These are phyloP conservation scores for Pterobdella sp. DNA, from an alignment of 2,888 invertebrate genomes.

Conservation along the genomic window DNA sequence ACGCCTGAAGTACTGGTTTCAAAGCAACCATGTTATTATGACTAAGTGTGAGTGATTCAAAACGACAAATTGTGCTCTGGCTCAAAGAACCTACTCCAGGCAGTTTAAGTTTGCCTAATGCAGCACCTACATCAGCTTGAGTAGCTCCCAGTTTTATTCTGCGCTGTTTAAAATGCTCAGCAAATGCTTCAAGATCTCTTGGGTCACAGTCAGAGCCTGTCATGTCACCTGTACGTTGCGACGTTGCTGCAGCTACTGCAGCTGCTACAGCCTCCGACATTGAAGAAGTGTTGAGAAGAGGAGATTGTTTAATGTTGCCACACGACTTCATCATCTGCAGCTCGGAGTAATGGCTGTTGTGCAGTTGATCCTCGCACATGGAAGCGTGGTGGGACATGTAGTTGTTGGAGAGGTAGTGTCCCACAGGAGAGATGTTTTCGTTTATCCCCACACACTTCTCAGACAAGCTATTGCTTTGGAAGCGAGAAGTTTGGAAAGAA, in stretches of 20 bases:
- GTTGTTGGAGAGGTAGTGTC: conserved; percentile 12
- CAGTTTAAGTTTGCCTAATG: conserved; percentile 91
- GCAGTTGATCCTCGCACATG: background rate
- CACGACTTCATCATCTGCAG: conserved; percentile 9
- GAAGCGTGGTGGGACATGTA: background rate
- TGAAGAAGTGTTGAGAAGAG: conserved; percentile 3
- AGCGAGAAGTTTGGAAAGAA: conserved; percentile 10
- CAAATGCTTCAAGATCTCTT: conserved; percentile 92
- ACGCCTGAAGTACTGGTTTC: conserved; percentile 94
- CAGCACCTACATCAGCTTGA: conserved; percentile 95
- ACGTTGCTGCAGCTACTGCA: conserved; percentile 46
- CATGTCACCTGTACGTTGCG: conserved; percentile 34
- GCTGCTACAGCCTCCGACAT: conserved; percentile 21
- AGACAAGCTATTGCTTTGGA: background rate
- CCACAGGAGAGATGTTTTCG: conserved; percentile 10
- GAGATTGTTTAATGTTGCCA: conserved; percentile 21
- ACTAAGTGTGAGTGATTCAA: conserved; percentile 95
- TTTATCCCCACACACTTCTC: background rate
- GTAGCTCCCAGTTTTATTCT: conserved; percentile 97
- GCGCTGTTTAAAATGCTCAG: conserved; percentile 95
- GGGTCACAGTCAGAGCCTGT: conserved; percentile 55
- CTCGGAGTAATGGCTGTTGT: conserved; percentile 9
- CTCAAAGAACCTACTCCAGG: conserved; percentile 98
- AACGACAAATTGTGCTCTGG: conserved; percentile 97
- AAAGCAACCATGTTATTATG: conserved; percentile 99